Evolutionary conservation across 2,113 vertebrate species (phyloP).

Genomic region (Spilogale gracilis): DNA sequence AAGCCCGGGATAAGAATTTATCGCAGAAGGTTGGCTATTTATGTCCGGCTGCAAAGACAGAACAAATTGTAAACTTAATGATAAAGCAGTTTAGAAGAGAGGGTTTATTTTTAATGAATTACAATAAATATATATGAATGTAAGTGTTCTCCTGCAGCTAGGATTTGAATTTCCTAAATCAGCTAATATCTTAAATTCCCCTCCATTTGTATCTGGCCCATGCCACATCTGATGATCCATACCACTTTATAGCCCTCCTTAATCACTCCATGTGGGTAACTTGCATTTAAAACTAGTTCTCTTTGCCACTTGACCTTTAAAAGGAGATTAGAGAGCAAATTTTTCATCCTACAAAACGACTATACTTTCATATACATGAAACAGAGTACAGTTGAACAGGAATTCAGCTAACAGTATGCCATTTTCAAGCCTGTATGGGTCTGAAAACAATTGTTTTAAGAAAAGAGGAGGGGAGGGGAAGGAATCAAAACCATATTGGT

Average conservation of each 20-base stretch:
- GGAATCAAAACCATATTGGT: constrained; percentile 26
- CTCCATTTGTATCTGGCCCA: constrained; percentile 32
- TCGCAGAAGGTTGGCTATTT: background rate
- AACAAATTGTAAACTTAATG: constrained; percentile 19
- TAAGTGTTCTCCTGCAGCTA: constrained; percentile 47
- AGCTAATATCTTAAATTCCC: constrained; percentile 10
- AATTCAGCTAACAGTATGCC: constrained; percentile 72
- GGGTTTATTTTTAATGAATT: background rate
- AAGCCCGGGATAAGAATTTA: background rate
- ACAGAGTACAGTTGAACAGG: background rate
- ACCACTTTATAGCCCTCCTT: background rate
- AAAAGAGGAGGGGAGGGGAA: constrained; percentile 43
- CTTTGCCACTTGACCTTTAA: constrained; percentile 71
- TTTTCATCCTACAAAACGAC: constrained; percentile 66
- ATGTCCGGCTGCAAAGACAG: background rate
- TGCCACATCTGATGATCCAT: constrained; percentile 54
- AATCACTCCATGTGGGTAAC: constrained; percentile 10
- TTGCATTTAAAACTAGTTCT: constrained; percentile 67
- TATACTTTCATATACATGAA: constrained; percentile 52
- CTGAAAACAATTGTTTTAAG: constrained; percentile 72
- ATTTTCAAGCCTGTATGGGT: constrained; percentile 62
- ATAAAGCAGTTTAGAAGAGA: background rate
- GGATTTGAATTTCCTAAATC: constrained; percentile 62
- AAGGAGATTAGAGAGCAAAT: constrained; percentile 65
- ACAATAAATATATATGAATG: constrained; percentile 39